phyloP scores from a whole-genome alignment of 2,113 vertebrate genomes.

The Melanotaenia duboulayi region DNA sequence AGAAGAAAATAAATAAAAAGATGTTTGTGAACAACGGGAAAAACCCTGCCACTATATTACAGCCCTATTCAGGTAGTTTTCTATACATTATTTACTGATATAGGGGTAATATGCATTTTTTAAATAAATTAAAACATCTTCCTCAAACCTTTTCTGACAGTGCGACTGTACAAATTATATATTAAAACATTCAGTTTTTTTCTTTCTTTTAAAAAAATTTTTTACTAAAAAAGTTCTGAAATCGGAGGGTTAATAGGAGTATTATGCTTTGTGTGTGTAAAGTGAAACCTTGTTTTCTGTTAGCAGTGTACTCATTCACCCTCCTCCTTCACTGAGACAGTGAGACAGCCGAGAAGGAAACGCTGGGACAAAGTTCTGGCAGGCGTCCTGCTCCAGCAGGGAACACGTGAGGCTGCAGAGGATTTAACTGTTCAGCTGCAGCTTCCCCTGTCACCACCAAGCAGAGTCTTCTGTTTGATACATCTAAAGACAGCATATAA shows the following conservation, averaged over 20 bases:
- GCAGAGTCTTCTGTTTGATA: not conserved
- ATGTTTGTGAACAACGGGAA: too few relatives aligned
- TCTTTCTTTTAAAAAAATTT: too few relatives aligned
- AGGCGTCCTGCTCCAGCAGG: constrained; percentile 27
- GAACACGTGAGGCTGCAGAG: constrained; percentile 40
- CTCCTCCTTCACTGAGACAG: constrained; percentile 45
- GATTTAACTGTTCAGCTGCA: constrained; percentile 47
- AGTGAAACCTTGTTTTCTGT: constrained; percentile 37
- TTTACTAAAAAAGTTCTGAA: not conserved
- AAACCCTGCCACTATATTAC: too few relatives aligned
- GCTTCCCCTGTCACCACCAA: not conserved
- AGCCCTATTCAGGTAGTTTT: too few relatives aligned
- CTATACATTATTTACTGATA: too few relatives aligned
- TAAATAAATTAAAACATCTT: too few relatives aligned
- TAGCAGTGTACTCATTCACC: constrained; percentile 12
- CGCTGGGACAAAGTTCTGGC: constrained; percentile 57
- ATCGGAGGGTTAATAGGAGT: not conserved
- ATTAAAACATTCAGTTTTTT: not conserved
- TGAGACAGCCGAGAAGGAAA: constrained; percentile 49
- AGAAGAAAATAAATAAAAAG: too few relatives aligned
- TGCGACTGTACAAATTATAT: too few relatives aligned
- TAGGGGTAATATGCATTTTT: too few relatives aligned
- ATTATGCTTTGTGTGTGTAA: constrained; percentile 11
- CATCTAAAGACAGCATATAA: not conserved
- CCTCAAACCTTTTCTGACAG: too few relatives aligned